phyloP scores from a whole-genome alignment of 1,140 invertebrate species.

The Chrysopa pallens region DNA sequence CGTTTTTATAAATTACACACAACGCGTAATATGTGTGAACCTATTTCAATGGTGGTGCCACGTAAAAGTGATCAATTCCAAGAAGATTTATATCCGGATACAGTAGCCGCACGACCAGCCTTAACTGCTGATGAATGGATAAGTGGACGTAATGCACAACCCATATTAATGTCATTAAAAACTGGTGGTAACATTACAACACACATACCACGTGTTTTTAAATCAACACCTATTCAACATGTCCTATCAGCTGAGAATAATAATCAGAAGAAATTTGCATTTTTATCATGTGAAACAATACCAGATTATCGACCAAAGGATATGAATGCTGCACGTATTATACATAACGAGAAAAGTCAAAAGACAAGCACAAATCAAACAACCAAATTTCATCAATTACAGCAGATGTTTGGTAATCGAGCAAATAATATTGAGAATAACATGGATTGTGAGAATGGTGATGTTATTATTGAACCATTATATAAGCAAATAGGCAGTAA shows the following conservation, averaged over 20 bases:
- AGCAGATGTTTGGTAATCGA: conserved; percentile 47
- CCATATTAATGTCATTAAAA: conserved; percentile 69
- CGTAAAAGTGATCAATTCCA: conserved; percentile 47
- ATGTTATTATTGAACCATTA: conserved; percentile 14
- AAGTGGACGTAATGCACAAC: conserved; percentile 60
- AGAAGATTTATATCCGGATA: conserved; percentile 88
- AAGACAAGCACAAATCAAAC: conserved; percentile 57
- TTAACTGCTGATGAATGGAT: conserved; percentile 79
- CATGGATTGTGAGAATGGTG: conserved; percentile 18
- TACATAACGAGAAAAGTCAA: conserved; percentile 42
- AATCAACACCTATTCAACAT: conserved; percentile 21
- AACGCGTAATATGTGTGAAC: conserved; percentile 69
- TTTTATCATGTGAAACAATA: conserved; percentile 61
- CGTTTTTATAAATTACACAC: conserved; percentile 88
- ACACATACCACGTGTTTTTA: conserved; percentile 47
- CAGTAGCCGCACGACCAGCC: conserved; percentile 61
- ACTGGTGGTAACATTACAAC: conserved; percentile 51
- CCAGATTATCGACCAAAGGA: conserved; percentile 58
- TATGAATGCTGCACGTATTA: conserved; percentile 6
- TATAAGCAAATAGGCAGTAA: conserved; percentile 35
- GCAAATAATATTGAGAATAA: conserved; percentile 10
- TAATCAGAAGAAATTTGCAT: conserved; percentile 69
- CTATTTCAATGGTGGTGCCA: conserved; percentile 88
- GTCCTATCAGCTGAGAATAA: conserved; percentile 34
- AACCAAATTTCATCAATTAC: conserved; percentile 57